phyloP scores from a whole-genome alignment of 2,888 invertebrate genomes.

The Zonitis immaculata region DNA sequence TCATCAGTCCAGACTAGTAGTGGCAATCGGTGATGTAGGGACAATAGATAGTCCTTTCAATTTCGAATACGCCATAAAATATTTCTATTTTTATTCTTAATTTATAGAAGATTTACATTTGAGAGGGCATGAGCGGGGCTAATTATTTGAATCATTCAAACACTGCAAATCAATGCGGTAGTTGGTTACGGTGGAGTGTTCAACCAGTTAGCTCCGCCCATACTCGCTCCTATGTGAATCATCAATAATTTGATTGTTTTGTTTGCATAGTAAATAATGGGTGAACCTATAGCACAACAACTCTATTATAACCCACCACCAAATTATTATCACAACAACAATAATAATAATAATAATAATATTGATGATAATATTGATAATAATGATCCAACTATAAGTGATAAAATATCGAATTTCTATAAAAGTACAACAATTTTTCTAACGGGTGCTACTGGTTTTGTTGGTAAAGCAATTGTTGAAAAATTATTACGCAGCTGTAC shows the following conservation, averaged over 20 bases:
- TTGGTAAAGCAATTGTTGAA: conserved; percentile 90
- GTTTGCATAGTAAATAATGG: conserved; percentile 4
- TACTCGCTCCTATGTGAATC: no score
- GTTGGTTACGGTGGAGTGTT: no score
- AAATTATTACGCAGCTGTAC: conserved; percentile 85
- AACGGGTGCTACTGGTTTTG: conserved; percentile 68
- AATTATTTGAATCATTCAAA: no score
- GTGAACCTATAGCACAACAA: conserved; percentile 10
- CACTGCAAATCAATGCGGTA: no score
- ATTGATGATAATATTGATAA: conserved; percentile 13
- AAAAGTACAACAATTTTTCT: conserved; percentile 43
- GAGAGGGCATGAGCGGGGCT: no score
- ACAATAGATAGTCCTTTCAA: no score
- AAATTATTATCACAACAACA: conserved; percentile 8
- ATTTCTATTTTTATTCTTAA: no score
- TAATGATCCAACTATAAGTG: conserved; percentile 12
- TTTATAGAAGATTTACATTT: no score
- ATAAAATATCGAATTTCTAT: conserved; percentile 39
- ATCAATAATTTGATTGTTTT: neutral
- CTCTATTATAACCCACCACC: conserved; percentile 5
- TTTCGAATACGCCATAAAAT: no score
- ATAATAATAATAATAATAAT: neutral
- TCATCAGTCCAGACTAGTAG: no score
- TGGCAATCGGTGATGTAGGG: no score
- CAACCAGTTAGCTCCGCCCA: no score